Evolutionary conservation across 1,140 invertebrate species (phyloP).

Genomic region (Hycleus phaleratus): DNA sequence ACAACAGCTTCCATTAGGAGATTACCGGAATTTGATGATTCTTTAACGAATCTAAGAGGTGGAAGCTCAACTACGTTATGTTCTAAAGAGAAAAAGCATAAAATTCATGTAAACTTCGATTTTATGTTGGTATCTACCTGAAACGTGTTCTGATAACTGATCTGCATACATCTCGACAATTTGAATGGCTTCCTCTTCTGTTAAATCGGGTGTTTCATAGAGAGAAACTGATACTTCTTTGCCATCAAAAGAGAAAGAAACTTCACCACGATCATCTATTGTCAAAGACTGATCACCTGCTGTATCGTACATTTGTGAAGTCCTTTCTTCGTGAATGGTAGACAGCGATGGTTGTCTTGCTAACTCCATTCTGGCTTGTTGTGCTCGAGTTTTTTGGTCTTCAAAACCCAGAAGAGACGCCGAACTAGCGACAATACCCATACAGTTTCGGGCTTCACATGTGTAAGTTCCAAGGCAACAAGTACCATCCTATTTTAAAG

Average conservation of each 20-base stretch:
- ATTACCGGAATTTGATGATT: slow-evolving; percentile 79
- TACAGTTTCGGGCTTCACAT: slow-evolving; percentile 87
- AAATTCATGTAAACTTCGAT: too few species aligned
- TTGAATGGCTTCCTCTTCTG: slow-evolving; percentile 82
- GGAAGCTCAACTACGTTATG: slow-evolving; percentile 83
- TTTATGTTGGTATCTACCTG: slow-evolving; percentile 43
- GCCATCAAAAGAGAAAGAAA: slow-evolving; percentile 84
- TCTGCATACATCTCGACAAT: slow-evolving; percentile 92
- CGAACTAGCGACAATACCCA: slow-evolving; percentile 82
- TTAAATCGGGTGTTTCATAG: slow-evolving; percentile 86
- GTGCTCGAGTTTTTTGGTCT: slow-evolving; percentile 52
- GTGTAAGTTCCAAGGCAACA: slow-evolving; percentile 88
- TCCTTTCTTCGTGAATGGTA: slow-evolving; percentile 84
- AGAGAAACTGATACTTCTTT: slow-evolving; percentile 85
- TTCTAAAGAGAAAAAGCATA: slow-evolving; percentile 43
- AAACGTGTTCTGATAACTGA: slow-evolving; percentile 80
- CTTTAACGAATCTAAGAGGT: slow-evolving; percentile 78
- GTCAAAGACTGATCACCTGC: slow-evolving; percentile 65
- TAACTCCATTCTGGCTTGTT: slow-evolving; percentile 45
- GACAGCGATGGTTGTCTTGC: slow-evolving; percentile 73
- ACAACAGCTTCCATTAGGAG: slow-evolving; percentile 84
- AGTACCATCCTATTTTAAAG: slow-evolving; percentile 56
- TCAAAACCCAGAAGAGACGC: slow-evolving; percentile 82
- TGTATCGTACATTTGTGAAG: slow-evolving; percentile 79
- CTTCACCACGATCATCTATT: slow-evolving; percentile 70